Evolutionary conservation across 2,797 vertebrate genomes (phyloP).

Genomic region (Microchirus variegatus): DNA sequence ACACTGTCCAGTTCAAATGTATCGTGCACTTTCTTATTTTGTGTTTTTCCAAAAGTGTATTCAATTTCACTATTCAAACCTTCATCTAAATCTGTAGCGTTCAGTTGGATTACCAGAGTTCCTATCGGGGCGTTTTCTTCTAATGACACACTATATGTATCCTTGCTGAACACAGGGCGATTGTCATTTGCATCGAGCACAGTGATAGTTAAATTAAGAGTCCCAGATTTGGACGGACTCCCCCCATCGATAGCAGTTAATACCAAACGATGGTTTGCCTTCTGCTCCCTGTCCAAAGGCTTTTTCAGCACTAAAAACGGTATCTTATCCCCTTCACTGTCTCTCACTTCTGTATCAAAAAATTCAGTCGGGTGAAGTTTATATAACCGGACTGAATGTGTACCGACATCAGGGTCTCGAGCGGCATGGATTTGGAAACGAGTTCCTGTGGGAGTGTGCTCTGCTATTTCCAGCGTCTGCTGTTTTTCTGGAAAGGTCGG

Average conservation of each 20-base stretch:
- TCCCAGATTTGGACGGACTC: conserved; percentile 70
- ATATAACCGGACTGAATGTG: conserved; percentile 68
- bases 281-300: conserved; percentile 78
- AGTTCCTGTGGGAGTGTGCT: conserved; percentile 63
- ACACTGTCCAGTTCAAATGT: conserved; percentile 59
- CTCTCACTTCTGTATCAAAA: conserved; percentile 76
- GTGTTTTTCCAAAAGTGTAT: conserved; percentile 55
- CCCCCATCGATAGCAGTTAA: conserved; percentile 79
- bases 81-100: conserved; percentile 71
- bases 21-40: conserved; percentile 21
- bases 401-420: conserved; percentile 76
- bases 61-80: conserved; percentile 64
- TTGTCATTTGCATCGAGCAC: conserved; percentile 84
- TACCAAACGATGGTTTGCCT: conserved; percentile 62
- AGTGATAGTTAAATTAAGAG: conserved; percentile 56
- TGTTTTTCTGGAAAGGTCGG: conserved; percentile 63
- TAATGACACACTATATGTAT: conserved; percentile 59
- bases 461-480: conserved; percentile 74
- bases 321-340: conserved; percentile 75
- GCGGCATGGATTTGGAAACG: conserved; percentile 80
- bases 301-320: conserved; percentile 78
- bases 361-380: conserved; percentile 72
- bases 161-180: conserved; percentile 76
- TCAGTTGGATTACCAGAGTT: conserved; percentile 50
- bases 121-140: conserved; percentile 59